Percentiles rank a stretch among this genome's conserved stretches.
Evolutionary conservation across 2,888 invertebrate species (phyloP).

Genomic region (Lutraria lutraria): DNA sequence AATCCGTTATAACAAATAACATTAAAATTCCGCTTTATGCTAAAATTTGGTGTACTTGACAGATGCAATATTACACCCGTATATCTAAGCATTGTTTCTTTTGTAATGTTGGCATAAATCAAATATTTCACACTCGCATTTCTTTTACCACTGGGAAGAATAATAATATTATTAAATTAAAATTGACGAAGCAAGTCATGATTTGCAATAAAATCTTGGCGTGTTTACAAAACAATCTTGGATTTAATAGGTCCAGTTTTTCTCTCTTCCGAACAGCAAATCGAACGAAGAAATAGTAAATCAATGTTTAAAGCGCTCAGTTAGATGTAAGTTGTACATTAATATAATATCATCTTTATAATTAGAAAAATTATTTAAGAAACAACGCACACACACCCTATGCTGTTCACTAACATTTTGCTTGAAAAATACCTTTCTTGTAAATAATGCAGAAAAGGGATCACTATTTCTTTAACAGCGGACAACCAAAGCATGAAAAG

Average conservation of each 20-base stretch:
- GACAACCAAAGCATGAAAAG: neutral
- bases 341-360: too few species aligned
- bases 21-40: constrained; percentile 7
- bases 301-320: too few species aligned
- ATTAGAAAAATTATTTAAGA: too few species aligned
- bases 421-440: neutral
- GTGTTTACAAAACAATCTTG: neutral
- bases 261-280: too few species aligned
- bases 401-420: neutral
- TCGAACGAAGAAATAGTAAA: too few species aligned
- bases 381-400: too few species aligned
- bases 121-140: neutral
- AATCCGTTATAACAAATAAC: constrained; percentile 14
- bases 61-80: neutral
- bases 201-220: constrained; percentile 5
- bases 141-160: neutral
- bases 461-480: neutral
- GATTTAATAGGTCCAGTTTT: neutral
- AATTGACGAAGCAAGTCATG: constrained; percentile 12
- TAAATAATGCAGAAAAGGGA: neutral
- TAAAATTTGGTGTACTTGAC: neutral
- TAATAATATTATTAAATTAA: neutral
- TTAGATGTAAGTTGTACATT: too few species aligned
- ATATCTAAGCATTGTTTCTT: neutral
- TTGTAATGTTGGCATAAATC: neutral